Percentiles rank a stretch among this genome's conserved stretches.
phyloP scores from a whole-genome alignment of 2,797 vertebrate genomes.

The Echeneis naucrates region DNA sequence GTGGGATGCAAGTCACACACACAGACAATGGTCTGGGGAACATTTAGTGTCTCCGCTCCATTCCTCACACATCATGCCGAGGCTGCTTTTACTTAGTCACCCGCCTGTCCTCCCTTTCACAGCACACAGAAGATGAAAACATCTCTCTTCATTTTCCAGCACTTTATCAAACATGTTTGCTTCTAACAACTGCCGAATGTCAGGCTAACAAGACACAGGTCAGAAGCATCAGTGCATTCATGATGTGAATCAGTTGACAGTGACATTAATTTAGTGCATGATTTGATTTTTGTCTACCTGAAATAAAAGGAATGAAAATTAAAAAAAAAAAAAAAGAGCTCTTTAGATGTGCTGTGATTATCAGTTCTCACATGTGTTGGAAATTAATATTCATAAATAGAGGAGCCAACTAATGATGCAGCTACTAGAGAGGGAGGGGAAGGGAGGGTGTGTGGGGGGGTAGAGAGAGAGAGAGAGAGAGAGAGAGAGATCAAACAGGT shows the following conservation, averaged over 20 bases:
- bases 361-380: background rate
- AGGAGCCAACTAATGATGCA: slow-evolving; percentile 3
- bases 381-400: background rate
- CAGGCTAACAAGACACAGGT: slow-evolving; percentile 41
- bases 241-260: slow-evolving; percentile 7
- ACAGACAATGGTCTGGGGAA: slow-evolving; percentile 79
- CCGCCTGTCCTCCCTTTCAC: slow-evolving; percentile 56
- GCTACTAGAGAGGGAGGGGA: slow-evolving; percentile 17
- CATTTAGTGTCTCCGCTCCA: slow-evolving; percentile 76
- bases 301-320: background rate
- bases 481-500: slow-evolving; percentile 84
- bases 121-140: slow-evolving; percentile 71
- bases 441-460: slow-evolving; percentile 30
- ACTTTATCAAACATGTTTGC: slow-evolving; percentile 60
- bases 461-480: slow-evolving; percentile 47
- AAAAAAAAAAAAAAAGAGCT: background rate
- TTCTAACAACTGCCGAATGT: slow-evolving; percentile 70
- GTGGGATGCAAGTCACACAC: slow-evolving; percentile 79
- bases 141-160: slow-evolving; percentile 55
- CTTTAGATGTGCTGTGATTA: background rate
- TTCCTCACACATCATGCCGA: slow-evolving; percentile 76
- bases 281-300: background rate
- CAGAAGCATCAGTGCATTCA: slow-evolving; percentile 17
- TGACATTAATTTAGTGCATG: background rate
- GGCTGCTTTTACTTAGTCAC: slow-evolving; percentile 68